A percentile compares a stretch with the other conserved stretches of the same genome.
These are phyloP conservation scores for Picathartes gymnocephalus DNA, from an alignment of 2,113 vertebrate genomes.

Conservation along the genomic window DNA sequence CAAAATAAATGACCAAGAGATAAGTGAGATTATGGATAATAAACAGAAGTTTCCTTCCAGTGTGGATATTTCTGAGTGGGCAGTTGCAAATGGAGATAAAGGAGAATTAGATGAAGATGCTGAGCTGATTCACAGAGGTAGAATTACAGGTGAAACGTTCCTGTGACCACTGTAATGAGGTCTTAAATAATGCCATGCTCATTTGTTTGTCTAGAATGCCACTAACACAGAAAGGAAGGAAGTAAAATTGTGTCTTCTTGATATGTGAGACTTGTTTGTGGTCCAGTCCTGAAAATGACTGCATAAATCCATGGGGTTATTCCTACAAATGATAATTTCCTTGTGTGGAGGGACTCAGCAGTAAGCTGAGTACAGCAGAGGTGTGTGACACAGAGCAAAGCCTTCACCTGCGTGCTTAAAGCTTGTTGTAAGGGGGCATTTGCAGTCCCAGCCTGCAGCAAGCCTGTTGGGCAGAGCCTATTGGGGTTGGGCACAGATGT, in stretches of 20 bases:
- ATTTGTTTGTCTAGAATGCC: background rate
- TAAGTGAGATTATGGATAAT: background rate
- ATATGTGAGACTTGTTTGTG: background rate
- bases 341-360: background rate
- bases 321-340: background rate
- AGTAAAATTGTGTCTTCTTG: background rate
- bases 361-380: background rate
- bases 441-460: background rate
- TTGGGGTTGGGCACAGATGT: background rate
- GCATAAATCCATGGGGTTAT: background rate
- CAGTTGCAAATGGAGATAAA: background rate
- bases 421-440: rapidly evolving
- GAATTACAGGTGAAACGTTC: background rate
- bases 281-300: background rate
- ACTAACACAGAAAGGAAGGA: background rate
- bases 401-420: background rate
- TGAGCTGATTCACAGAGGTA: background rate
- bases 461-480: rapidly evolving
- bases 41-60: background rate
- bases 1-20: background rate
- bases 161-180: background rate
- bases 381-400: background rate
- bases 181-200: background rate
- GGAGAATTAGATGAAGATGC: background rate
- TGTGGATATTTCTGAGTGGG: background rate